Evolutionary conservation across 2,797 vertebrate genomes (phyloP).

Genomic region (Enteromius unitaeniatus): DNA sequence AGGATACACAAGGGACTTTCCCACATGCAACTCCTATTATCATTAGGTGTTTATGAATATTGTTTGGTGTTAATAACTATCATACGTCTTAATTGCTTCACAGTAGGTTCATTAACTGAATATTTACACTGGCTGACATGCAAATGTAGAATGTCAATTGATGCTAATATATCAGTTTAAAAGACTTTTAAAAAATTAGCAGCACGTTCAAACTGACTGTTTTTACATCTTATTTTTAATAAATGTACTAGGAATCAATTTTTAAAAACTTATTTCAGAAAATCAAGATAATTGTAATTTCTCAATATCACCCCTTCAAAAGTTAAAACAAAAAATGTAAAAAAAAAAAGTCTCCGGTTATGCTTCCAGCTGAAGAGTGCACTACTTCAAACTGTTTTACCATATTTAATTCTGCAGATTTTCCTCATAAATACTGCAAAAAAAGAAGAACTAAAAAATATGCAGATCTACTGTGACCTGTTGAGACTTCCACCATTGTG

Average conservation of each 20-base stretch:
- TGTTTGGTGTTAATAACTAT: not conserved
- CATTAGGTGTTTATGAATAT: not conserved
- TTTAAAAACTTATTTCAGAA: not conserved
- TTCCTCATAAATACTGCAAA: not conserved
- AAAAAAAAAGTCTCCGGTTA: not conserved
- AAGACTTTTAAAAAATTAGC: not conserved
- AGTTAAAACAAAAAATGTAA: not conserved
- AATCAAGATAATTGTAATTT: not conserved
- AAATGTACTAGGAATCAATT: not conserved
- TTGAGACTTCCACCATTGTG: not conserved
- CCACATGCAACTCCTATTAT: not conserved
- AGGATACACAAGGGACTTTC: too few relatives aligned
- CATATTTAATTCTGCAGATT: conserved; percentile 6
- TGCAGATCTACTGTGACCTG: not conserved
- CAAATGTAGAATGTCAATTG: not conserved
- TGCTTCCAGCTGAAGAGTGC: not conserved
- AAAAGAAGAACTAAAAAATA: not conserved
- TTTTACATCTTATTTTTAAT: not conserved
- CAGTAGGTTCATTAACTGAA: not conserved
- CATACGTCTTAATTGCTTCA: not conserved
- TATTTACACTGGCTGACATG: not conserved
- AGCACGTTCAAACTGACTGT: not conserved
- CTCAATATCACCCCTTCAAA: not conserved
- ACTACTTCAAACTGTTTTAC: not conserved
- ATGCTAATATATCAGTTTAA: not conserved